Base-by-base conservation (phyloP, 2,797 vertebrate species). In the Pipistrellus nathusii region DNA sequence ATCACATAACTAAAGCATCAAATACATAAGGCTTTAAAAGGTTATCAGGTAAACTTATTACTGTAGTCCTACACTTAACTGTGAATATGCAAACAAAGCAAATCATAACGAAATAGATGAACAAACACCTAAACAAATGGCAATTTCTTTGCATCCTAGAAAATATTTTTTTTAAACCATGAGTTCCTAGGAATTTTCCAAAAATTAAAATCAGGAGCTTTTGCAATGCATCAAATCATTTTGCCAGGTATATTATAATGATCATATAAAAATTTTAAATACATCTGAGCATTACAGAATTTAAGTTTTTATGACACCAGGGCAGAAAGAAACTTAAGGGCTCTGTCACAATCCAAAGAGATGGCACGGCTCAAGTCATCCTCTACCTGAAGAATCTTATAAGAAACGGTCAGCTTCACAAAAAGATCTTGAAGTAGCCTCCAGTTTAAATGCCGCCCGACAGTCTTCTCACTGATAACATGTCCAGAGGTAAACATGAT, bases 381-480 rank as follows among this genome's bases (percentile, higher is more conserved):
- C 15, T 91, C 30, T 71, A 46, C 18, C 25, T 78, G 64, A 68
- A 51, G 10, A 59, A 82, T 1, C 0, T 3, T 41, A 0, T 15
- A 23, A n/a, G 46, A 83, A 27, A 25, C 17, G 23, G 6, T 27
- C 0, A 0, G 17, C 59, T 82, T 90, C 44, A 18, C 35, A 32
- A 32, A 77, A 62, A n/a, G 8, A 78, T 57, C 15, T 15, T 71
- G 27, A 68, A 57, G 51, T 14, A n/a, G 12, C 2, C 2, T 2
- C 23, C 17, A 0, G 21, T 62, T 44, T 66, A 72, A 90, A 71
- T 68, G 68, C 75, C 78, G 8, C 9, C 48, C 8, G 13, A 53
- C 53, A 44, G 71, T 94, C 66, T 90, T 96, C 92, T 92, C 76
- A 69, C 6, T 88, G 76, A 91, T 85, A 88, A 81, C 25, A 84